Base-by-base conservation (phyloP, 1,140 invertebrate species). In the Ostrea edulis region DNA sequence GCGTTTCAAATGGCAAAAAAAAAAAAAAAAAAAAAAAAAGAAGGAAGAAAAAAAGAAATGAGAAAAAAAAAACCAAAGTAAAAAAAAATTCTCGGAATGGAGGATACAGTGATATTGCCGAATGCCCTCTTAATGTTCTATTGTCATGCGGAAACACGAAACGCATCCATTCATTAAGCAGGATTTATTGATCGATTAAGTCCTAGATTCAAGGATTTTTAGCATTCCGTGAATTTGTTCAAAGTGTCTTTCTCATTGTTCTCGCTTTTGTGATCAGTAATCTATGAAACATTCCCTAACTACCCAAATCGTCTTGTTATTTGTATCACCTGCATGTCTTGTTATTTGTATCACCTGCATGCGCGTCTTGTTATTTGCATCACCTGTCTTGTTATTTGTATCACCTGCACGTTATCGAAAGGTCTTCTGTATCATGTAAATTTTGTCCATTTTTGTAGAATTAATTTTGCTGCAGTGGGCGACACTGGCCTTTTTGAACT, bases 1-100 rank as follows among this genome's bases (percentile, higher is more conserved):
- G 29, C 68, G 29, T 29, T 77, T 77, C 68, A 77, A 77, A 77
- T 29, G 9, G 29, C 68, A 25, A 35, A 77, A 77, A 35, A 77
- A 35, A 8, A 77, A 12, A 77, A 25, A 35, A 62, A 5, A 14
- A n/a, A 44, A 44, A 44, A 44, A 5, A 44, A 44, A 5, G n/a
- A n/a, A n/a, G n/a, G n/a, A n/a, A n/a, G n/a, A n/a, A 25, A 35
- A 77, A 77, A 35, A 77, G 17, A 8, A 77, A 12, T 35, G 25
- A 35, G 17, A 5, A 14, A n/a, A 44, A 44, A 44, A 44, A 5
- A 44, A 44, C n/a, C n/a, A n/a, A n/a, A n/a, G n/a, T n/a, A 5
- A 44, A 44, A 44, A 44, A 44, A 44, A 44, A 44, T 2, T 44
- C 35, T 44, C 35, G 35, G 35, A 44, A 5, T 44, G 35, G 5